A percentile compares a stretch with the other conserved stretches of the same genome.
phyloP scores from a whole-genome alignment of 2,797 vertebrate species.

The Aythya fuligula region DNA sequence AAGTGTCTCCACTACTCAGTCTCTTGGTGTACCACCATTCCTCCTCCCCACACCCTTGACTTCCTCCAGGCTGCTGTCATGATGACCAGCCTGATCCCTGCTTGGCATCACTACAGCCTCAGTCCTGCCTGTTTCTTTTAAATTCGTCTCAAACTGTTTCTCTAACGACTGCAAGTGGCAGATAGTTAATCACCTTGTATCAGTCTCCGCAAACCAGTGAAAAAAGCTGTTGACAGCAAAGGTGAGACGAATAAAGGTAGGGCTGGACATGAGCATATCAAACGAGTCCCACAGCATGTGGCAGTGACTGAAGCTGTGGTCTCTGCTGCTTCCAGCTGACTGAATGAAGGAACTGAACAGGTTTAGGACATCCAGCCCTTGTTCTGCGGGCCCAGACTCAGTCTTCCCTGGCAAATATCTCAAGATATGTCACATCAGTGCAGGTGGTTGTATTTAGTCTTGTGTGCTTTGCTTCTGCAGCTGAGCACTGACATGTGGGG shows the following conservation, averaged over 20 bases:
- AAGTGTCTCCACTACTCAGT: fast-evolving
- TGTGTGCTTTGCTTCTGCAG: not conserved
- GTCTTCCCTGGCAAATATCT: not conserved
- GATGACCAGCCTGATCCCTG: not conserved
- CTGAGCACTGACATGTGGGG: fast-evolving
- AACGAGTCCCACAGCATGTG: not conserved
- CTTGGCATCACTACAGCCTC: not conserved
- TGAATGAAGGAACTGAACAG: not conserved
- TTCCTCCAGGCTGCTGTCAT: not conserved
- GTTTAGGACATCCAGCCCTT: not conserved
- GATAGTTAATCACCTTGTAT: not conserved
- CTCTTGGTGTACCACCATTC: not conserved
- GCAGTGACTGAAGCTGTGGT: fast-evolving
- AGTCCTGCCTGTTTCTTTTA: not conserved
- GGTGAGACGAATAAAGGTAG: not conserved
- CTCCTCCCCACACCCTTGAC: not conserved
- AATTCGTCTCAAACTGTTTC: not conserved
- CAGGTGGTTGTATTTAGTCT: fast-evolving
- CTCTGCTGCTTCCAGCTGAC: not conserved
- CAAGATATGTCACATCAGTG: fast-evolving
- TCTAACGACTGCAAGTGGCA: fast-evolving
- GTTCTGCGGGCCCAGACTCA: not conserved
- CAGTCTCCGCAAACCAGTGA: not conserved
- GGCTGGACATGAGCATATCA: fast-evolving
- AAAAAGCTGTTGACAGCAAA: not conserved